phyloP scores from a whole-genome alignment of 2,113 vertebrate genomes.

The Forbesichthys agassizii region DNA sequence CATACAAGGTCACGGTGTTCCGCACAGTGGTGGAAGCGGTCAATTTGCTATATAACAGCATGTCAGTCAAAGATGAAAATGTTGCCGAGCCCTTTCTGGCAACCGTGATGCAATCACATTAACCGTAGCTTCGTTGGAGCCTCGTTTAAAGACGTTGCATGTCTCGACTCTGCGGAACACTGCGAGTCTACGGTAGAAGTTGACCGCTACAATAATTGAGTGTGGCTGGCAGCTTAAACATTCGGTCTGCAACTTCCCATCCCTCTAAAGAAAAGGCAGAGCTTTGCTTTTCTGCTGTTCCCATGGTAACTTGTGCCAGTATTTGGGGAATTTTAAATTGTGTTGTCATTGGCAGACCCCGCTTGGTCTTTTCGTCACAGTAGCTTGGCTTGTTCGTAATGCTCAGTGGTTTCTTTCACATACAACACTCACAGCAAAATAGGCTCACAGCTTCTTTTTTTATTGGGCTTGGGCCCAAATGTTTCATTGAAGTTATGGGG shows the following conservation, averaged over 20 bases:
- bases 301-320: background rate
- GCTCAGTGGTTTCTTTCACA: no score
- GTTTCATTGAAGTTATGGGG: background rate
- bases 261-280: background rate
- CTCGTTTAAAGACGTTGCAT: no score
- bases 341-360: constrained; percentile 25
- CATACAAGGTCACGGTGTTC: no score
- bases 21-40: no score
- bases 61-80: no score
- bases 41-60: no score
- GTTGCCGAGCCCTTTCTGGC: no score
- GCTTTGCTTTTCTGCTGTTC: background rate
- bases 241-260: background rate
- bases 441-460: background rate
- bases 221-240: background rate
- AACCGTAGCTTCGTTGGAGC: no score
- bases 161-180: no score
- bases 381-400: no score
- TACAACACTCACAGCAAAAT: no score
- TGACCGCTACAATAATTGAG: background rate
- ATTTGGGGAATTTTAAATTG: background rate
- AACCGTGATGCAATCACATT: no score
- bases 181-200: background rate
- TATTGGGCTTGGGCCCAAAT: background rate
- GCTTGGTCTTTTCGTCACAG: constrained; percentile 26